phyloP scores from a whole-genome alignment of 2,888 invertebrate species.

The Acheta domesticus region DNA sequence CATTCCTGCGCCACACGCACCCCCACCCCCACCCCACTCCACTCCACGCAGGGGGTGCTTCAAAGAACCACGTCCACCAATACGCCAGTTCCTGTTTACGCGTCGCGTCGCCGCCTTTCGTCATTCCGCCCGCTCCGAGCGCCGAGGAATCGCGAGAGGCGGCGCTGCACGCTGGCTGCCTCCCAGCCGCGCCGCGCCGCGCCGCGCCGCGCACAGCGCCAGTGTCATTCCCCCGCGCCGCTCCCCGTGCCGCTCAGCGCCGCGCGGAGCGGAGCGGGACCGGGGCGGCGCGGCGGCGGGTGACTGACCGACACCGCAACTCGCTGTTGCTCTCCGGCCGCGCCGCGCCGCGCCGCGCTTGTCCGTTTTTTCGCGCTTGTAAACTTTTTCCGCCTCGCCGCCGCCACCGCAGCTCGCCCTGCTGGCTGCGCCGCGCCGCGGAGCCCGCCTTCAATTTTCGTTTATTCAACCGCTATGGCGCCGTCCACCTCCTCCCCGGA shows the following conservation, averaged over 20 bases:
- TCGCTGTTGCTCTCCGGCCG: slow-evolving; percentile 23
- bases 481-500: too few species aligned
- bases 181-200: neutral
- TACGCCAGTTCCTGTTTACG: too few species aligned
- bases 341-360: slow-evolving; percentile 19
- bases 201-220: too few species aligned
- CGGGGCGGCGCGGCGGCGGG: slow-evolving; percentile 35
- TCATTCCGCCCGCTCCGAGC: neutral
- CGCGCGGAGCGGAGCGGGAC: slow-evolving; percentile 38
- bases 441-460: neutral
- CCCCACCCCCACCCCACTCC: too few species aligned
- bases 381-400: too few species aligned
- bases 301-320: slow-evolving; percentile 29
- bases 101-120: too few species aligned
- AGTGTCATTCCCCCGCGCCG: too few species aligned
- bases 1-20: too few species aligned
- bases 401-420: slow-evolving; percentile 25
- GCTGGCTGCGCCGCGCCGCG: slow-evolving; percentile 21
- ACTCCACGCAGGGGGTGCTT: too few species aligned
- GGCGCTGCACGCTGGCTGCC: neutral
- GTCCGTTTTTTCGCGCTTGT: too few species aligned
- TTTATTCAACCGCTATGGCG: too few species aligned
- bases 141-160: neutral
- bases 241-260: slow-evolving; percentile 20
- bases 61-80: too few species aligned